Evolutionary conservation across 2,888 invertebrate genomes (phyloP).

Genomic region (Helleia helle): DNA sequence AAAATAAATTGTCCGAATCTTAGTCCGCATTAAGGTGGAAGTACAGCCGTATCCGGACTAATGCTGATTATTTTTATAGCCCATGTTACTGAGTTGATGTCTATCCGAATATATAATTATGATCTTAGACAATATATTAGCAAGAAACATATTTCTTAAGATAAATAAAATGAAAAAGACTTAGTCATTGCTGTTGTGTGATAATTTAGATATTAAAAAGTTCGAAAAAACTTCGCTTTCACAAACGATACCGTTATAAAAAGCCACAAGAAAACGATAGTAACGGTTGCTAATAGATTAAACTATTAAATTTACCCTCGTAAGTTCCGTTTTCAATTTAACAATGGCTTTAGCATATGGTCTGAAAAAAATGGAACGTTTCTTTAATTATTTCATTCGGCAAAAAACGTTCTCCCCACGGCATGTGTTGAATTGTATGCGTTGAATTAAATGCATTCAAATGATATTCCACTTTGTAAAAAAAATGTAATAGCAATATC

Average conservation of each 20-base stretch:
- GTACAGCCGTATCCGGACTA: no score
- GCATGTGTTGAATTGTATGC: slow-evolving; percentile 1
- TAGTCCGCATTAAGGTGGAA: no score
- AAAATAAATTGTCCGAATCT: no score
- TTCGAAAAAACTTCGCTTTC: background rate
- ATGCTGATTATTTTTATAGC: no score
- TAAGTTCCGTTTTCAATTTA: background rate
- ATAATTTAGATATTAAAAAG: background rate
- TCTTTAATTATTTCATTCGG: slow-evolving; percentile 3
- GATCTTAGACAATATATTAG: no score
- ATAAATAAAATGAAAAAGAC: no score
- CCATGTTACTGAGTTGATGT: no score
- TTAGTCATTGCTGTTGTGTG: no score
- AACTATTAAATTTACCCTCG: slow-evolving; percentile 8
- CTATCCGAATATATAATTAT: no score
- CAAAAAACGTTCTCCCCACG: background rate
- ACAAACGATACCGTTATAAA: slow-evolving; percentile 5
- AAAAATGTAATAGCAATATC: no score
- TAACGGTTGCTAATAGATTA: slow-evolving; percentile 8
- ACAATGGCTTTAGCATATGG: slow-evolving; percentile 2
- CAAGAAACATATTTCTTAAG: no score
- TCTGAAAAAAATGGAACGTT: background rate
- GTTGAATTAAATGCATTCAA: background rate
- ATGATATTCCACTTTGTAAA: background rate
- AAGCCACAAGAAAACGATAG: slow-evolving; percentile 5